phyloP scores from a whole-genome alignment of 2,797 vertebrate genomes.

The Margarornis squamiger region DNA sequence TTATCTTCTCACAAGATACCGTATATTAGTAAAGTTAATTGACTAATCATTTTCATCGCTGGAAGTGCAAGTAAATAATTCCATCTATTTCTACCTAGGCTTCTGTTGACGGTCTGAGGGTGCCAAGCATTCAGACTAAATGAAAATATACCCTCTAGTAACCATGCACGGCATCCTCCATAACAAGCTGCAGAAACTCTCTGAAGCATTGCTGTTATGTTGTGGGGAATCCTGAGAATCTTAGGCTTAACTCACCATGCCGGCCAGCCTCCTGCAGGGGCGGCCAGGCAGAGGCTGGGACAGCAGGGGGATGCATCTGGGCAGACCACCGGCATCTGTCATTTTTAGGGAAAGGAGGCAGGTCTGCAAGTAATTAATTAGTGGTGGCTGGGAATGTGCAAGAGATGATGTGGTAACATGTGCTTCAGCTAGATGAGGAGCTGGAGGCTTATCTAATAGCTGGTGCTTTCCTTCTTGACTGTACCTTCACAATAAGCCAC shows the following conservation, averaged over 20 bases:
- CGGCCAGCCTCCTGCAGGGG: conserved; percentile 71
- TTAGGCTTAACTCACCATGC: conserved; percentile 78
- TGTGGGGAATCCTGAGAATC: conserved; percentile 93
- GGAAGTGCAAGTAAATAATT: conserved; percentile 80
- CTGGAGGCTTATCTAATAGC: not conserved
- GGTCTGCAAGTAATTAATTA: conserved; percentile 22
- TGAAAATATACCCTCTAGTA: conserved; percentile 93
- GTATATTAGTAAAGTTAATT: conserved; percentile 86
- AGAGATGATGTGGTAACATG: not conserved
- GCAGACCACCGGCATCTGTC: conserved; percentile 28
- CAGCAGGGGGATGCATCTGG: not conserved
- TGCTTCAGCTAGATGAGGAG: not conserved
- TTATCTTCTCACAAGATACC: conserved; percentile 71
- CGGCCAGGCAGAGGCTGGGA: not conserved
- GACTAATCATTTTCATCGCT: conserved; percentile 88
- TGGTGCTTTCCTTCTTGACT: not conserved
- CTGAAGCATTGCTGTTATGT: conserved; percentile 89
- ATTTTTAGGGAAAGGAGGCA: conserved; percentile 37
- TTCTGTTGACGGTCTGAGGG: conserved; percentile 86
- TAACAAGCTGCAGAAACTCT: conserved; percentile 94
- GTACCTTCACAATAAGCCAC: not conserved
- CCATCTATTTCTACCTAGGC: conserved; percentile 87
- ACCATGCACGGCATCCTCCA: conserved; percentile 89
- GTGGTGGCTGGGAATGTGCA: conserved; percentile 8
- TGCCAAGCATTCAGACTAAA: conserved; percentile 95